Percentiles rank a stretch among this genome's conserved stretches.
phyloP scores from a whole-genome alignment of 2,797 vertebrate genomes.

The Sus cebifrons region DNA sequence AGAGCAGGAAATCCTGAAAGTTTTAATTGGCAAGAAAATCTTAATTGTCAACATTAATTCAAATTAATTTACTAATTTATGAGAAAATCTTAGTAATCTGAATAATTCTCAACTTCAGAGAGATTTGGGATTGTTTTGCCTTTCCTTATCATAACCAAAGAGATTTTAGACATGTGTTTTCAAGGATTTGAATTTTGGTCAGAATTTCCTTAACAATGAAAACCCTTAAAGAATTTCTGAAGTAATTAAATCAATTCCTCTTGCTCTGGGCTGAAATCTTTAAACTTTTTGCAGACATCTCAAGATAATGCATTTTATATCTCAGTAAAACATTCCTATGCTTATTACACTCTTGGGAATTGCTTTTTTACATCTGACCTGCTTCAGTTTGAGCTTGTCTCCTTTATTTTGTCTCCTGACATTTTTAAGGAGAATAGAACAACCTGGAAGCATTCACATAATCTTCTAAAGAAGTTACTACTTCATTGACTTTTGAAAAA shows the following conservation, averaged over 20 bases:
- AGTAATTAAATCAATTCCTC: constrained; percentile 22
- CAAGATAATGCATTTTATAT: not conserved
- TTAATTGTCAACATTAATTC: not conserved
- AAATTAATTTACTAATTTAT: not conserved
- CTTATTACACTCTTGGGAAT: not conserved
- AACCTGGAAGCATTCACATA: constrained; percentile 19
- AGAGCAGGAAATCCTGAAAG: no score
- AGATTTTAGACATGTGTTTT: not conserved
- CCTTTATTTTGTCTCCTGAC: constrained; percentile 58
- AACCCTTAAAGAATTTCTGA: not conserved
- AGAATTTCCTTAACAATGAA: constrained; percentile 12
- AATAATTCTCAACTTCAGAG: constrained; percentile 1
- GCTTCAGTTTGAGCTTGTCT: constrained; percentile 22
- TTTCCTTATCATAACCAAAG: constrained; percentile 15
- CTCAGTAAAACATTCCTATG: constrained; percentile 7
- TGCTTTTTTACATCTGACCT: constrained; percentile 34
- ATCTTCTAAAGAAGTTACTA: constrained; percentile 47
- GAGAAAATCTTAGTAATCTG: constrained; percentile 1
- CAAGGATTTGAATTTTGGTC: constrained; percentile 13
- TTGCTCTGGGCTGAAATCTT: not conserved
- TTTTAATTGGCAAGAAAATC: constrained; percentile 11
- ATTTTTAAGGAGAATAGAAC: constrained; percentile 41
- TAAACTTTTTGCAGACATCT: not conserved
- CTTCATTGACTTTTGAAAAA: constrained; percentile 69
- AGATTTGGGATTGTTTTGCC: not conserved